Base-by-base conservation (phyloP, 2,797 vertebrate genomes). In the Leptatherina wallacei region DNA sequence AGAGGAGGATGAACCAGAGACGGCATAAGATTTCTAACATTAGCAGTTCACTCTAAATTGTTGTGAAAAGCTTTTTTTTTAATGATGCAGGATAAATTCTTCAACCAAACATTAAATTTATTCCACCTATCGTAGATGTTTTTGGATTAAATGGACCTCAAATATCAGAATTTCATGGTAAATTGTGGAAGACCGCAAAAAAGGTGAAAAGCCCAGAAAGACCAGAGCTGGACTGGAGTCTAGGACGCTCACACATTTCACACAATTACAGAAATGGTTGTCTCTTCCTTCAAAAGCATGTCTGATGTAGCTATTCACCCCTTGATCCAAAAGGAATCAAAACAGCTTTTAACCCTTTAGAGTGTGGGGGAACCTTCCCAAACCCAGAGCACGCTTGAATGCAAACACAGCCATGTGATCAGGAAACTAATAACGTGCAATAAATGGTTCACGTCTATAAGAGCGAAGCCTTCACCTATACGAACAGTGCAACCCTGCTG, bases 261-360 rank as follows among this genome's bases (percentile, higher is more conserved):
- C 22, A 49, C 74, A 62, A 80, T 79, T 76, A 60, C 27, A 80
- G 71, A 88, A 59, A 66, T 16, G 67, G 67, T 69, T 90, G 79
- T 87, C 85, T 80, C 68, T 81, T 85, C 58, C 52, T 4, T 72
- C 57, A 65, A 71, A 83, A 87, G 69, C 69, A 49, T 87, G 67
- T 89, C 86, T 81, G 82, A 90, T 81, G 52, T 24, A 73, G 63
- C 68, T 60, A 80, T 88, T 91, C 87, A 89, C 61, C 68, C 65
- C 65, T 9, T 38, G 11, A 70, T 80, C 71, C 75, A 85, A 73
- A 74, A 62, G 33, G 61, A 80, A 71, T 69, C 61, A 71, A 69
- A 84, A 86, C 72, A 82, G 62, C 67, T 61, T 65, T 69, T 77
- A 70, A 61, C 22, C 65, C 42, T 55, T 32, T 35, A 65, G 54